Conservation (phyloP, 2,888 invertebrate genomes). For the Mylabris sibirica region DNA sequence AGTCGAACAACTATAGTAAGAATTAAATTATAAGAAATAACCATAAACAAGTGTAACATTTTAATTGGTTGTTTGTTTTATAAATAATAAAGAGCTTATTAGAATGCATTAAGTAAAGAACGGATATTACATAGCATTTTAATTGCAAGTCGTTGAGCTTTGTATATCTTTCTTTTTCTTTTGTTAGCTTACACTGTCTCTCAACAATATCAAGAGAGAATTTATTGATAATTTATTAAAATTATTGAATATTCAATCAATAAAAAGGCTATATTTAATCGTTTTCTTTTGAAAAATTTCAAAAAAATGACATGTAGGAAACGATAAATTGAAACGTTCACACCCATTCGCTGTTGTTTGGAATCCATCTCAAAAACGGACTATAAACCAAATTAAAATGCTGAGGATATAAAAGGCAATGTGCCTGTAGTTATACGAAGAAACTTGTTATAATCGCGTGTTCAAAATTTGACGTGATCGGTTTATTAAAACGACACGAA, state of each 20-base stretch:
- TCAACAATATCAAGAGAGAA: background rate
- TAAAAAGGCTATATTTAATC: background rate
- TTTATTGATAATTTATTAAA: slow-evolving; percentile 1
- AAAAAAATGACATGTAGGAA: background rate
- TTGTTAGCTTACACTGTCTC: background rate
- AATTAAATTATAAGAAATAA: slow-evolving; percentile 19
- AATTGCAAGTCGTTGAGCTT: slow-evolving; percentile 33
- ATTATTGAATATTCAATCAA: background rate
- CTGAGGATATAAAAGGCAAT: slow-evolving; percentile 32
- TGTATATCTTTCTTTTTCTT: background rate
- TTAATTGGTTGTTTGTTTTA: slow-evolving; percentile 32
- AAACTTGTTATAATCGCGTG: slow-evolving; percentile 39
- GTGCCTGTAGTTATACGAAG: slow-evolving; percentile 38
- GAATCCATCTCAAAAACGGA: slow-evolving; percentile 1
- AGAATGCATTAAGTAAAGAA: slow-evolving; percentile 42
- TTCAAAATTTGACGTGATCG: slow-evolving; percentile 33
- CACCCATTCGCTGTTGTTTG: background rate
- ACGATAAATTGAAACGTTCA: background rate
- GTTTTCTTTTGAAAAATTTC: background rate
- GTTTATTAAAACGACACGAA: slow-evolving; percentile 18
- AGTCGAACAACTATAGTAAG: slow-evolving; percentile 45
- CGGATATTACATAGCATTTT: slow-evolving; percentile 39
- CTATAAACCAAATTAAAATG: slow-evolving; percentile 26
- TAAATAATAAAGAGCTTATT: slow-evolving; percentile 40
- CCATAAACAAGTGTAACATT: slow-evolving; percentile 19